Conservation (phyloP, 2,888 invertebrate species). For the Nemotelus pantherinus region DNA sequence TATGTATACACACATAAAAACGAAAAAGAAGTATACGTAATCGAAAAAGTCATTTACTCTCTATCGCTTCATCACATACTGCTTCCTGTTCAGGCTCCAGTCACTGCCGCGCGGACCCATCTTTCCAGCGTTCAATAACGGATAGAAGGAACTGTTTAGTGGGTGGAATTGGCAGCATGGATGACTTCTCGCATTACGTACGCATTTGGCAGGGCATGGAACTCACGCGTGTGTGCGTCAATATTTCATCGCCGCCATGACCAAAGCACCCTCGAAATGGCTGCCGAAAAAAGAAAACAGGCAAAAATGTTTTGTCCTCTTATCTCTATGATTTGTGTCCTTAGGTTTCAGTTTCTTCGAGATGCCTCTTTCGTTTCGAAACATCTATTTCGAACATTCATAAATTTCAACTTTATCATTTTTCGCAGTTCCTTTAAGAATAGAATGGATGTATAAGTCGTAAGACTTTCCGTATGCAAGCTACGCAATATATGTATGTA, state of each 20-base stretch:
- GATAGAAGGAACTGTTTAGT: constrained; percentile 38
- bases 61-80: constrained; percentile 50
- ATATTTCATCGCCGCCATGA: constrained; percentile 44
- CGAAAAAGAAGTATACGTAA: constrained; percentile 1
- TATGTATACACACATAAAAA: too few relatives aligned
- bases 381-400: constrained; percentile 40
- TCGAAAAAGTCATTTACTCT: constrained; percentile 48
- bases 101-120: constrained; percentile 47
- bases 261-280: constrained; percentile 46
- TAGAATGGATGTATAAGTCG: constrained; percentile 19
- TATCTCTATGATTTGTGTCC: constrained; percentile 65
- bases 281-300: constrained; percentile 50
- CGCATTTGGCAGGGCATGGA: constrained; percentile 22
- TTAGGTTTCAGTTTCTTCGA: constrained; percentile 52
- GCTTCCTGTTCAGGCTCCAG: constrained; percentile 47
- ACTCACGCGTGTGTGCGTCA: constrained; percentile 34
- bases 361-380: constrained; percentile 33
- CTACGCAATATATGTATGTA: too few relatives aligned
- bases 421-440: constrained; percentile 25
- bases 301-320: constrained; percentile 59
- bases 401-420: constrained; percentile 45
- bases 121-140: constrained; percentile 41
- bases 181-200: constrained; percentile 44
- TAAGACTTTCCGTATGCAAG: not conserved
- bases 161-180: constrained; percentile 38